phyloP scores from a whole-genome alignment of 2,113 vertebrate species.

The Mungos mungo region DNA sequence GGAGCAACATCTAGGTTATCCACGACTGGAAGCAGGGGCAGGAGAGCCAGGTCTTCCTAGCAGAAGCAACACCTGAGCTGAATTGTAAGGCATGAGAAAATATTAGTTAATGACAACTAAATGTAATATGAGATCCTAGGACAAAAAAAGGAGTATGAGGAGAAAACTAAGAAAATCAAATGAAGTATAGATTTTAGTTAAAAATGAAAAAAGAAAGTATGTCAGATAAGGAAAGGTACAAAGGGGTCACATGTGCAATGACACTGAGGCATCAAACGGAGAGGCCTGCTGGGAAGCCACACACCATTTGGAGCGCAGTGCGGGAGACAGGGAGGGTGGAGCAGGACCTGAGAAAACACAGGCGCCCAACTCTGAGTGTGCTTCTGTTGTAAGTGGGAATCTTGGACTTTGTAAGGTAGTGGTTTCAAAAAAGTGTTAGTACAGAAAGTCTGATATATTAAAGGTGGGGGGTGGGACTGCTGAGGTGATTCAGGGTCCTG shows the following conservation, averaged over 20 bases:
- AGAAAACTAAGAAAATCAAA: neutral
- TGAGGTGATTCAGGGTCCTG: neutral
- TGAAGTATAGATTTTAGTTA: neutral
- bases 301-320: neutral
- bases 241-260: neutral
- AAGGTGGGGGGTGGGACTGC: neutral
- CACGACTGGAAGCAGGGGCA: neutral
- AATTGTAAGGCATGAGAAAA: neutral
- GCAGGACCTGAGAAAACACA: neutral
- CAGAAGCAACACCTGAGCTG: neutral
- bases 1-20: neutral
- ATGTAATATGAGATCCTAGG: neutral
- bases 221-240: neutral
- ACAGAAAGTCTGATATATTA: neutral
- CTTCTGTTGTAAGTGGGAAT: neutral
- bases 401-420: neutral
- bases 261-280: neutral
- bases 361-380: neutral
- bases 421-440: neutral
- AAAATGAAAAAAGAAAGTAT: neutral
- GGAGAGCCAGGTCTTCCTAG: conserved; percentile 7
- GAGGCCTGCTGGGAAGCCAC: neutral
- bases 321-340: neutral
- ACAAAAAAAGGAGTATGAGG: neutral
- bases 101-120: neutral